A percentile compares a stretch with the other conserved stretches of the same genome.
phyloP scores from a whole-genome alignment of 2,888 invertebrate species.

The Agriopis aurantiaria region DNA sequence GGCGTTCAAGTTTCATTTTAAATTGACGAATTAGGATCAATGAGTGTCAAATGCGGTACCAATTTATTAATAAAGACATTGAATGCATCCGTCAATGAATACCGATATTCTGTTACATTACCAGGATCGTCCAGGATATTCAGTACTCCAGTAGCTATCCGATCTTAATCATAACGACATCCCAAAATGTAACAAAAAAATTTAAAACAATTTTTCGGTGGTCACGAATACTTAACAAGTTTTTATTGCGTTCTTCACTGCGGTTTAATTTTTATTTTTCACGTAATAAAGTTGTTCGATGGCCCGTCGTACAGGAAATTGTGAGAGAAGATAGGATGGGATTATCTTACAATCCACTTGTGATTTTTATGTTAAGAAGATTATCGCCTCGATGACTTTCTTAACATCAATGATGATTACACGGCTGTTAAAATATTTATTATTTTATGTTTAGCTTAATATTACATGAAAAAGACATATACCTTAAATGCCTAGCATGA shows the following conservation, averaged over 20 bases:
- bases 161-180: slow-evolving; percentile 60
- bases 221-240: slow-evolving; percentile 51
- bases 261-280: slow-evolving; percentile 50
- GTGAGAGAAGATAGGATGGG: slow-evolving; percentile 36
- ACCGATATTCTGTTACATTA: slow-evolving; percentile 7
- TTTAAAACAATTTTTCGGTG: slow-evolving; percentile 59
- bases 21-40: slow-evolving; percentile 47
- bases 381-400: slow-evolving; percentile 2
- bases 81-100: slow-evolving; percentile 46
- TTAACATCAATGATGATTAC: slow-evolving; percentile 1
- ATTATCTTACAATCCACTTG: slow-evolving; percentile 31
- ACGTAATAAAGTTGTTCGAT: slow-evolving; percentile 43
- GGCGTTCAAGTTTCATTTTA: slow-evolving; percentile 28
- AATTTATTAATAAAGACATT: slow-evolving; percentile 45
- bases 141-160: slow-evolving; percentile 57
- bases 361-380: slow-evolving; percentile 19
- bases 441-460: slow-evolving; percentile 9
- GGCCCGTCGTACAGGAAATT: slow-evolving; percentile 23
- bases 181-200: slow-evolving; percentile 53
- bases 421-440: slow-evolving; percentile 1
- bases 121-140: slow-evolving; percentile 62
- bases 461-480: background rate
- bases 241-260: slow-evolving; percentile 50
- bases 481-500: no score
- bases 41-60: slow-evolving; percentile 47